These are phyloP conservation scores for Mormyrus hasselquistii DNA, from an alignment of 2,797 vertebrate genomes.

Conservation along the genomic window DNA sequence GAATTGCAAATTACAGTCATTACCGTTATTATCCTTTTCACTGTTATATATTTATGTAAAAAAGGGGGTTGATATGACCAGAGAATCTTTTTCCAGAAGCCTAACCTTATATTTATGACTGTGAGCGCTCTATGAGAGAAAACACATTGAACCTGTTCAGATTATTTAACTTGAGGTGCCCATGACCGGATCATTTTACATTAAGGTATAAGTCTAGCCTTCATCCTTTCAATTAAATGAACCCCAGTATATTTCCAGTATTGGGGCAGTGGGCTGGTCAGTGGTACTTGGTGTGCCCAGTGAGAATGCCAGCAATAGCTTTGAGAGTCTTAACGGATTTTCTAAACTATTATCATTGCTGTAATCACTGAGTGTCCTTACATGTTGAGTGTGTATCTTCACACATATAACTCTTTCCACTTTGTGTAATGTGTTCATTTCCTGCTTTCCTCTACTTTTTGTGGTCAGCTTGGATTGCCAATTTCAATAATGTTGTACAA, in stretches of 20 bases:
- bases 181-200: background rate
- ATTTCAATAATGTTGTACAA: background rate
- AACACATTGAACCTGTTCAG: background rate
- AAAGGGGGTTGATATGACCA: background rate
- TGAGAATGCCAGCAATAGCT: background rate
- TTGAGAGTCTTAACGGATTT: background rate
- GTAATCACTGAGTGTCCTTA: background rate
- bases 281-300: background rate
- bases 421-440: background rate
- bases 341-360: background rate
- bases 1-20: background rate
- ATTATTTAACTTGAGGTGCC: background rate
- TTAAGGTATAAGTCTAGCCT: background rate
- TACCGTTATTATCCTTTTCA: constrained; percentile 1
- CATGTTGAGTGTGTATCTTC: background rate
- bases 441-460: background rate
- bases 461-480: background rate
- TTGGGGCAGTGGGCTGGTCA: background rate
- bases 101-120: background rate
- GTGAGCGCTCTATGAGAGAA: background rate
- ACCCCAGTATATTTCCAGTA: background rate
- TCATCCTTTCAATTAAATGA: background rate
- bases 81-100: background rate
- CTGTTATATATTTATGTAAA: background rate
- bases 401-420: background rate